A percentile compares a stretch with the other conserved stretches of the same genome.
Evolutionary conservation across 1,140 invertebrate species (phyloP).

Genomic region (Conus ventricosus): DNA sequence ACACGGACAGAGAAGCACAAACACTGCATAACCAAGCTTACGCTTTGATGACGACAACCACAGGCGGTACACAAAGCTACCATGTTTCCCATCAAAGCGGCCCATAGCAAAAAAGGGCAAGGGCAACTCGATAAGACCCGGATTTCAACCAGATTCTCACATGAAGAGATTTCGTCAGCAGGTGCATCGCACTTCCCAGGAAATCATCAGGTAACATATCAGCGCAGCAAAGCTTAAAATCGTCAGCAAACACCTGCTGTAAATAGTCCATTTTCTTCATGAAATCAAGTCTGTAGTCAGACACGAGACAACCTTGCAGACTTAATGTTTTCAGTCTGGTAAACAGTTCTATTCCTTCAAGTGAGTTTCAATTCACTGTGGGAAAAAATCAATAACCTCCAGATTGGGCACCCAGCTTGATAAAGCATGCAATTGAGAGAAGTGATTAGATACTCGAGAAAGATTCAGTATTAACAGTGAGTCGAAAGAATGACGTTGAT

Average conservation of each 20-base stretch:
- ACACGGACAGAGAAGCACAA: background rate
- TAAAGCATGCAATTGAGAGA: background rate
- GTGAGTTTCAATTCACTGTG: background rate
- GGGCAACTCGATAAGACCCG: slow-evolving; percentile 5
- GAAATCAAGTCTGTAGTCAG: too few species aligned
- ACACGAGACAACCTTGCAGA: background rate
- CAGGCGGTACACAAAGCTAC: background rate
- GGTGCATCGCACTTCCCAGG: background rate
- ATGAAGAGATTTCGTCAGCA: background rate
- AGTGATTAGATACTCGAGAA: too few species aligned
- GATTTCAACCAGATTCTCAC: background rate
- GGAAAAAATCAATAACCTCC: background rate
- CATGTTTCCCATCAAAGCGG: slow-evolving; percentile 51
- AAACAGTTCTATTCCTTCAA: background rate
- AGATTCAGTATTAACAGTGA: too few species aligned
- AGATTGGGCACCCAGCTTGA: background rate
- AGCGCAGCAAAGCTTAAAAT: too few species aligned
- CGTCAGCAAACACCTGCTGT: too few species aligned
- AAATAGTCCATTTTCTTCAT: too few species aligned
- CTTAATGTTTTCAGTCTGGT: background rate
- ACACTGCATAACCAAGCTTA: background rate
- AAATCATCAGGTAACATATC: background rate
- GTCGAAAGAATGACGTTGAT: too few species aligned
- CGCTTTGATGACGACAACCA: background rate
- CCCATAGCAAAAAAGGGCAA: slow-evolving; percentile 46